These are phyloP conservation scores for Scomberomorus guttatus DNA, from an alignment of 2,797 vertebrate genomes.

Conservation along the genomic window DNA sequence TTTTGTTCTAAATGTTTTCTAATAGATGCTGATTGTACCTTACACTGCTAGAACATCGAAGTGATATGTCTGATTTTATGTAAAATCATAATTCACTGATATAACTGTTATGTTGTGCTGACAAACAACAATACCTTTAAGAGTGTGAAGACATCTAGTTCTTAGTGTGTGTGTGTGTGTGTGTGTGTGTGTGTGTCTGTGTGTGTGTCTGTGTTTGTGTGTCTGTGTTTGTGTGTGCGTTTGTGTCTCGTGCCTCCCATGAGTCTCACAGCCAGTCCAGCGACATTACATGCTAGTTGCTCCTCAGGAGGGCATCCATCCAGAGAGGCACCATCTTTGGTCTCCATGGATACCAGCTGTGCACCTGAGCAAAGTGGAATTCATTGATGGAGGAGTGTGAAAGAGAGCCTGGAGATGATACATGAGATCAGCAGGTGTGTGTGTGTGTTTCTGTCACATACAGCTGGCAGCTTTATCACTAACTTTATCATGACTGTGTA, in stretches of 20 bases:
- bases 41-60: not conserved
- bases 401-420: slow-evolving; percentile 3
- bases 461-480: not conserved
- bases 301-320: slow-evolving; percentile 35
- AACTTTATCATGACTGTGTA: not conserved
- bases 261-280: slow-evolving; percentile 1
- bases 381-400: not conserved
- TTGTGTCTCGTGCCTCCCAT: not conserved
- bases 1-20: not conserved
- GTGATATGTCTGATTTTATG: too few species aligned
- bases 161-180: slow-evolving; percentile 1
- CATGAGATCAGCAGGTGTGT: slow-evolving; percentile 19
- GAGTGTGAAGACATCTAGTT: slow-evolving; percentile 1
- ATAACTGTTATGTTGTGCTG: not conserved
- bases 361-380: slow-evolving; percentile 46
- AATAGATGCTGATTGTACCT: not conserved
- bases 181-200: slow-evolving; percentile 9
- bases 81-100: not conserved
- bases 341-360: slow-evolving; percentile 70
- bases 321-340: slow-evolving; percentile 33
- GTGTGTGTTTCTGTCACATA: not conserved
- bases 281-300: slow-evolving; percentile 34
- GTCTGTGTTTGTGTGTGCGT: slow-evolving; percentile 13
- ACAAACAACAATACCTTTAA: not conserved
- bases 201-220: slow-evolving; percentile 18